Evolutionary conservation across 2,113 vertebrate genomes (phyloP).

Genomic region (Cichladusa arquata): DNA sequence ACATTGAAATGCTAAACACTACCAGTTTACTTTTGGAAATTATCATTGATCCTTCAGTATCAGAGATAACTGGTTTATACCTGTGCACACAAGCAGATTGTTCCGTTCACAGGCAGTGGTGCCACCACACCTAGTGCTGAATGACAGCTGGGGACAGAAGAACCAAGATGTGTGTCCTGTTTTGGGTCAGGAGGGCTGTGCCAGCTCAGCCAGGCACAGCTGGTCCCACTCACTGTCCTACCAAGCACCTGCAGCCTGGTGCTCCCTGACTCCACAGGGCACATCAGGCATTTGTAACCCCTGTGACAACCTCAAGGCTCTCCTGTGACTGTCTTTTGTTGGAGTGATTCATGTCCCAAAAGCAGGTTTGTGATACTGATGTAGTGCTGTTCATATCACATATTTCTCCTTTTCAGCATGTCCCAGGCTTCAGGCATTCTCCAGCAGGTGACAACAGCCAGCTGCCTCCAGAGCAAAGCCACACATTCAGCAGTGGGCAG

Average conservation of each 20-base stretch:
- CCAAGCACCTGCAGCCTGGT: fast-evolving
- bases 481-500: background rate
- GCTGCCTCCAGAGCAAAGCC: background rate
- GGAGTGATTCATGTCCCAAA: background rate
- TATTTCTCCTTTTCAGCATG: background rate
- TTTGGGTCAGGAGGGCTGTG: background rate
- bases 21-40: background rate
- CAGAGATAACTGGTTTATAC: background rate
- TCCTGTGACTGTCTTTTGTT: background rate
- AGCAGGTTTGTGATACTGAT: background rate
- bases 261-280: fast-evolving
- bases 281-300: fast-evolving
- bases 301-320: background rate
- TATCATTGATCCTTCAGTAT: background rate
- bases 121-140: background rate
- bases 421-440: background rate
- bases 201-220: background rate
- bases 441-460: background rate
- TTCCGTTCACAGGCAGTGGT: background rate
- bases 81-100: background rate
- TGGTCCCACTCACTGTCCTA: fast-evolving
- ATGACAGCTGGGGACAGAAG: background rate
- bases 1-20: background rate
- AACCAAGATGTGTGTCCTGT: fast-evolving
- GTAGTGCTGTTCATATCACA: fast-evolving